phyloP scores from a whole-genome alignment of 2,113 vertebrate species.

The Panthera tigris region DNA sequence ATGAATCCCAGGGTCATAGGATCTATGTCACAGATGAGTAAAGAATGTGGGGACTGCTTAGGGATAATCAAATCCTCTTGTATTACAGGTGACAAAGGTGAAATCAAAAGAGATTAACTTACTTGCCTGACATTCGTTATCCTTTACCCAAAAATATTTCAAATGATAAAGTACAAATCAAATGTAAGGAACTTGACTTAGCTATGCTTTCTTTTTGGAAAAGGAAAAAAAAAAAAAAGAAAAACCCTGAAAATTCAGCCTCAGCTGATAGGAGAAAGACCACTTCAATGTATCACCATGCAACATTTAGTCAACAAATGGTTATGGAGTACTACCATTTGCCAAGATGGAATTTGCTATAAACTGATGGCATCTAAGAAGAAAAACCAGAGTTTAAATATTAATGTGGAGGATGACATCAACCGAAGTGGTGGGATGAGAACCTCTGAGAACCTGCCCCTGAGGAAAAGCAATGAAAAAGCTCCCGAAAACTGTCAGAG shows the following conservation, averaged over 20 bases:
- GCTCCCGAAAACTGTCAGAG: neutral
- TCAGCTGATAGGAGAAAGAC: neutral
- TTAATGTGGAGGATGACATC: neutral
- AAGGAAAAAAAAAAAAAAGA: neutral
- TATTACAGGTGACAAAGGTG: neutral
- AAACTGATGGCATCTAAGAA: neutral
- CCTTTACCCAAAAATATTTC: neutral
- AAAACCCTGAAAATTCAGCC: neutral
- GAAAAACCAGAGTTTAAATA: neutral
- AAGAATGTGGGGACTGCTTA: neutral
- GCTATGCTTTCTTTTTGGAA: neutral
- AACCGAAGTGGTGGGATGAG: neutral
- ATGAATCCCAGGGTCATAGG: neutral
- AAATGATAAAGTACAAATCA: neutral
- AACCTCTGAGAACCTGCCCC: neutral
- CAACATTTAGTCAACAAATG: neutral
- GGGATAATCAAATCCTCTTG: neutral
- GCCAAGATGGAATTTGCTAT: neutral
- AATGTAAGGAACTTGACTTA: neutral
- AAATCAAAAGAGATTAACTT: neutral
- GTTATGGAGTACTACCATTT: neutral
- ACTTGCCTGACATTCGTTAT: neutral
- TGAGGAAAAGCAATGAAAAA: neutral
- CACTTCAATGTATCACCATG: neutral
- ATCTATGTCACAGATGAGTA: neutral